Evolutionary conservation across 1,140 invertebrate genomes (phyloP).

Genomic region (Sycophaga agraensis): DNA sequence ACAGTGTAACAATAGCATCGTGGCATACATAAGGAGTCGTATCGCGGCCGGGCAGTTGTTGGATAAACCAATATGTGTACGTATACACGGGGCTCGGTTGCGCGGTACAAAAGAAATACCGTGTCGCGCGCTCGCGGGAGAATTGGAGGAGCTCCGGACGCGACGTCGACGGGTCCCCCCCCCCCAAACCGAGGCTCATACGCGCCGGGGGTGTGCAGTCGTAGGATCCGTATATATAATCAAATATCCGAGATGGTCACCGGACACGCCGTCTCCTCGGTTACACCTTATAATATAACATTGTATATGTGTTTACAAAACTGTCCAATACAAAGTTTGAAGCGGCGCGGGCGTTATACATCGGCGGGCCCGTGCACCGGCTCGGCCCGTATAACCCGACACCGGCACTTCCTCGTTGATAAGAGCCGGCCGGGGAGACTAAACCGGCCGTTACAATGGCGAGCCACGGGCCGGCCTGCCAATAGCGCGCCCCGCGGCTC

Average conservation of each 20-base stretch:
- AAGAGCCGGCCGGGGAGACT: constrained; percentile 16
- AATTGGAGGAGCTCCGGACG: no score
- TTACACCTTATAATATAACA: constrained; percentile 18
- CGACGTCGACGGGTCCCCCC: no score
- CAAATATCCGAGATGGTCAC: constrained; percentile 6
- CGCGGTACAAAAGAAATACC: no score
- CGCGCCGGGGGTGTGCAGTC: no score
- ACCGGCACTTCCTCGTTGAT: constrained; percentile 28
- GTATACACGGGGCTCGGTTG: no score
- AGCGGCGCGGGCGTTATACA: neutral
- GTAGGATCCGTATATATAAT: neutral
- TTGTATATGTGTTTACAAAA: constrained; percentile 19
- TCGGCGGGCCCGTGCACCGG: neutral
- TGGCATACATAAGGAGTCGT: no score
- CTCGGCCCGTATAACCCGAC: constrained; percentile 13
- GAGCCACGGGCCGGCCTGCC: neutral
- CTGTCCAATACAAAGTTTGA: constrained; percentile 22
- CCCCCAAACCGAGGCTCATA: no score
- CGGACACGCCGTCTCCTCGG: neutral
- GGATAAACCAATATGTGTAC: no score
- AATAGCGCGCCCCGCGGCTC: neutral
- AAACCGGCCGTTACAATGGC: constrained; percentile 21
- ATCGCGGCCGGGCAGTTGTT: no score
- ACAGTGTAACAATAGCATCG: no score
- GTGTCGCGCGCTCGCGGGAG: no score